phyloP scores from a whole-genome alignment of 2,113 vertebrate species.

The Chamaea fasciata region DNA sequence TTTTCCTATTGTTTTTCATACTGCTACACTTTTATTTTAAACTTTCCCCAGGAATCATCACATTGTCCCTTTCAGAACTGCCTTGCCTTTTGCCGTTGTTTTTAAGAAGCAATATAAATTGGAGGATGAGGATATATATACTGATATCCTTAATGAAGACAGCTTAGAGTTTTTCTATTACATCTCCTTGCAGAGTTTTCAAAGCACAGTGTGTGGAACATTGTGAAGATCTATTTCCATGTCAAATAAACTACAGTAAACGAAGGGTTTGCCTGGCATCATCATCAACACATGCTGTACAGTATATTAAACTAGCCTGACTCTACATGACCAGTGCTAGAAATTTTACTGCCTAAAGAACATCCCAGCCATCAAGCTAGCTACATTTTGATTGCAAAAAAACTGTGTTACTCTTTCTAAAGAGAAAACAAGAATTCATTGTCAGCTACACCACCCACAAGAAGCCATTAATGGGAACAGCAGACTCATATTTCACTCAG shows the following conservation, averaged over 20 bases:
- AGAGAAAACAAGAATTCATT: neutral
- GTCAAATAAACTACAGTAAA: neutral
- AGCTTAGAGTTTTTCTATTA: neutral
- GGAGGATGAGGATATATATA: neutral
- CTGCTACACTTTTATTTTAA: neutral
- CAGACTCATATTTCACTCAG: neutral
- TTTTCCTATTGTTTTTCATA: neutral
- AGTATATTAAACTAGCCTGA: neutral
- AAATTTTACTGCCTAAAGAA: neutral
- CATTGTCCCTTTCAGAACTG: neutral
- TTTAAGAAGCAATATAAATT: neutral
- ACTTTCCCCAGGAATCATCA: neutral
- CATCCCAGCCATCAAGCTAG: neutral
- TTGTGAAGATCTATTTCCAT: neutral
- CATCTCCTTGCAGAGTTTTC: neutral
- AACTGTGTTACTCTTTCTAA: neutral
- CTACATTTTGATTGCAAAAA: neutral
- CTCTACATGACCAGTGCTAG: neutral
- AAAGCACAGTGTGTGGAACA: neutral
- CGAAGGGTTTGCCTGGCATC: neutral
- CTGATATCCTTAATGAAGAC: neutral
- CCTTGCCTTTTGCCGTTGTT: neutral
- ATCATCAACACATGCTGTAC: neutral
- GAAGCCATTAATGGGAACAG: neutral
- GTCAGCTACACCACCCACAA: neutral